phyloP scores from a whole-genome alignment of 2,888 invertebrate species.

The Luperina nickerlii region DNA sequence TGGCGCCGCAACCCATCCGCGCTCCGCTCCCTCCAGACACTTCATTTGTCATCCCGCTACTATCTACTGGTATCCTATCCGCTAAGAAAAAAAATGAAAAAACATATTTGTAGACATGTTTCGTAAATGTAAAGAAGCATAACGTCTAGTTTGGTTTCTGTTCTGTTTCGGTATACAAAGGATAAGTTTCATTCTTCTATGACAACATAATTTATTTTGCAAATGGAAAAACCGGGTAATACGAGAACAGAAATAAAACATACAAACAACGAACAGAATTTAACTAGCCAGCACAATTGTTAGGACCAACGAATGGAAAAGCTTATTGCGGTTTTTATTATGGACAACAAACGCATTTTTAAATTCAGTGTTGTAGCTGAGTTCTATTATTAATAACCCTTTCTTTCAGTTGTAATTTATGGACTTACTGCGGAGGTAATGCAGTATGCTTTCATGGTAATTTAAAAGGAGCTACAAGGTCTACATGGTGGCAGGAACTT shows the following conservation, averaged over 20 bases:
- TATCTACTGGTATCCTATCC: constrained; percentile 81
- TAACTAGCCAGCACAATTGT: constrained; percentile 40
- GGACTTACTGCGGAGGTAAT: background rate
- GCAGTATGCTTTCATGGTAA: background rate
- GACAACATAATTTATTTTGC: constrained; percentile 14
- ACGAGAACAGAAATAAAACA: constrained; percentile 28
- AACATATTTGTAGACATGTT: constrained; percentile 38
- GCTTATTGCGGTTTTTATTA: constrained; percentile 43
- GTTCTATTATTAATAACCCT: constrained; percentile 30
- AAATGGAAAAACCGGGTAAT: constrained; percentile 9
- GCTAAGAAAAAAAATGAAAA: constrained; percentile 69
- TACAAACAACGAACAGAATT: constrained; percentile 23
- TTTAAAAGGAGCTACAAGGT: background rate
- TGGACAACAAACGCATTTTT: constrained; percentile 35
- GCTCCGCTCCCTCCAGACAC: constrained; percentile 78
- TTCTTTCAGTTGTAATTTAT: constrained; percentile 17
- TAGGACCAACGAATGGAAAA: constrained; percentile 36
- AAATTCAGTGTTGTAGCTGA: constrained; percentile 4
- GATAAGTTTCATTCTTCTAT: background rate
- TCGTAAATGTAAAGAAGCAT: constrained; percentile 16
- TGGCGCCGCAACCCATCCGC: constrained; percentile 84
- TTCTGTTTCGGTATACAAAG: constrained; percentile 11
- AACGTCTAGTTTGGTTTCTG: constrained; percentile 20
- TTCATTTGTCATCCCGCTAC: constrained; percentile 83
- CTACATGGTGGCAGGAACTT: no score